Base-by-base conservation (phyloP, 2,797 vertebrate genomes). In the Sebastolobus alascanus region DNA sequence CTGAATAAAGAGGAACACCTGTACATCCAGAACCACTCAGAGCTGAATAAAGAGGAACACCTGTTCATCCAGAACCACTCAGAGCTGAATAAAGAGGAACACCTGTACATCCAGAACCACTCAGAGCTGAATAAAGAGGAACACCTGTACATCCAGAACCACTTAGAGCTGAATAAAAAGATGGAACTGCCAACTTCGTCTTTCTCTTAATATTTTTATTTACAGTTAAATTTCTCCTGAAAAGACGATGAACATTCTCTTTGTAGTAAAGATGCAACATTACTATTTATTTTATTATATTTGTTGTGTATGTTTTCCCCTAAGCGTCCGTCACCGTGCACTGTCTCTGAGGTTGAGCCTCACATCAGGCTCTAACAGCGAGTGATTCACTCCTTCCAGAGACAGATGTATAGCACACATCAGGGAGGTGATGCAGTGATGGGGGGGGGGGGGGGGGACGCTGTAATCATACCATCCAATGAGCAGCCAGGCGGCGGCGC, bases 341-440 rank as follows among this genome's bases (percentile, higher is more conserved):
- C 33, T 12, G 10, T 16, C 25, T 66, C 16, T 68, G 16, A 25
- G 16, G 38, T 50, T 2, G 4, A 59, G 59, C 22, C n/a, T 40
- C 38, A 65, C 76, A 65, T 65, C 68, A 68, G 27, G 60, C 55
- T 79, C 33, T 50, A 71, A 68, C 67, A 58, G 68, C 27, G 18
- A 20, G 58, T 27, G 25, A 27, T 61, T 58, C 58, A 72, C 7
- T 18, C 67, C 68, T 22, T 58, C 5, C 68, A 22, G 52, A 9
- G 14, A 82, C 83, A 89, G 84, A 89, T 85, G 82, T 81, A 29
- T 3, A 52, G 5, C 29, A 64, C 38, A 4, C 82, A 69, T 72
- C 66, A 75, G 73, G 33, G 73, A 85, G 78, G 67, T 40, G 84
- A 87, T 80, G 87, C 78, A 87, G 61, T 37, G 46, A 43, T 4